These are phyloP conservation scores for Polyploca ridens DNA, from an alignment of 2,888 invertebrate genomes.

Conservation along the genomic window DNA sequence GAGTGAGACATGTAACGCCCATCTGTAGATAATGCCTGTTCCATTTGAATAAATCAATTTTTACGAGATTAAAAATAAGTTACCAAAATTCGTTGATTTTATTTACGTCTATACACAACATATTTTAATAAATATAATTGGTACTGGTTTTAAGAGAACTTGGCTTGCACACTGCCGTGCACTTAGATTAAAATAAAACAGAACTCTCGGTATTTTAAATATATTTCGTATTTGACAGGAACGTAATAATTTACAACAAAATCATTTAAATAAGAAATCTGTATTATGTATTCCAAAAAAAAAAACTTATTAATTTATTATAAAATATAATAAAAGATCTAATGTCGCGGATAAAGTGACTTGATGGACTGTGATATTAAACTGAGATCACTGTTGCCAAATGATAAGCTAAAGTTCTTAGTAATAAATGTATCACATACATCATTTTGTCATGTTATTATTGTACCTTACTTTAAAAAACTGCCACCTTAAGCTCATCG, in stretches of 20 bases:
- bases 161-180: too few species aligned
- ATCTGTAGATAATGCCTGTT: constrained; percentile 13
- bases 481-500: too few species aligned
- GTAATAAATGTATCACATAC: neutral
- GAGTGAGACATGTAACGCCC: constrained; percentile 25
- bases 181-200: constrained; percentile 25
- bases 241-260: constrained; percentile 74
- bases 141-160: too few species aligned
- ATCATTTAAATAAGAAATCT: constrained; percentile 68
- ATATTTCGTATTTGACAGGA: constrained; percentile 62
- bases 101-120: constrained; percentile 16
- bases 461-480: neutral
- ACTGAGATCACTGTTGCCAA: constrained; percentile 17
- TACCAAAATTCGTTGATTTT: constrained; percentile 26
- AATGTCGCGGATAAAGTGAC: constrained; percentile 52
- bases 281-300: constrained; percentile 54
- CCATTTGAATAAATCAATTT: constrained; percentile 32
- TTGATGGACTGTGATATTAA: constrained; percentile 32
- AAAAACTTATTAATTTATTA: constrained; percentile 51
- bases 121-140: too few species aligned
- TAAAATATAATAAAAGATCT: constrained; percentile 64
- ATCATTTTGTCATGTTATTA: neutral
- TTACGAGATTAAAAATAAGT: constrained; percentile 38
- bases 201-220: constrained; percentile 56
- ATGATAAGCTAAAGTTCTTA: neutral